Percentiles rank a stretch among this genome's conserved stretches.
Conservation (phyloP, 2,113 vertebrate genomes). For the Petrocephalus zakoni region DNA sequence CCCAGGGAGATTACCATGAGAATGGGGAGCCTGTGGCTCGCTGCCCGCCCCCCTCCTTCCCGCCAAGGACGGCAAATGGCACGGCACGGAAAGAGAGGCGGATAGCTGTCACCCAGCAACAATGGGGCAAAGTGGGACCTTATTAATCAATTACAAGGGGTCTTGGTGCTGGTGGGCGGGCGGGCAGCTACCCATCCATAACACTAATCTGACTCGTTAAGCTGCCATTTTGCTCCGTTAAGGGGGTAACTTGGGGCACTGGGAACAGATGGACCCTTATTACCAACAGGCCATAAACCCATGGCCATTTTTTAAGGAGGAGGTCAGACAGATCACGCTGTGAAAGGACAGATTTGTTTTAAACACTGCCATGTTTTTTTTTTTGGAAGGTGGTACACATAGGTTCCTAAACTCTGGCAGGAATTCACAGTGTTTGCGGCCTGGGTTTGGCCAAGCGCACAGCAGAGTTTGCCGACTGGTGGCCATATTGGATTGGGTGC, state of each 20-base stretch:
- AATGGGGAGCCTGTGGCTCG: conserved; percentile 46
- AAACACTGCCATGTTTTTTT: not conserved
- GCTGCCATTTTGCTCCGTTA: not conserved
- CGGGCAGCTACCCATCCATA: conserved; percentile 35
- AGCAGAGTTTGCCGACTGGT: not conserved
- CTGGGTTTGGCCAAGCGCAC: not conserved
- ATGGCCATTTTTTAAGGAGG: not conserved
- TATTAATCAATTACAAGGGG: conserved; percentile 49
- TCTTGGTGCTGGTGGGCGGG: conserved; percentile 28
- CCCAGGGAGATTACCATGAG: conserved; percentile 62
- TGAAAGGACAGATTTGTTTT: not conserved
- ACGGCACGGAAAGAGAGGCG: conserved; percentile 44
- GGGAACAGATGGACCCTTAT: not conserved
- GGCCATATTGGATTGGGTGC: not conserved
- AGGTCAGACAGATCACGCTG: not conserved
- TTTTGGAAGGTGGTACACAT: not conserved
- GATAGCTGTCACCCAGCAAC: conserved; percentile 36
- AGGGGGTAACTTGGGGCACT: not conserved
- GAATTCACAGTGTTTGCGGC: not conserved
- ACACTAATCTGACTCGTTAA: conserved; percentile 26
- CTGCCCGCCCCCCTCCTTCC: conserved; percentile 41
- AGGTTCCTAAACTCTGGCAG: not conserved
- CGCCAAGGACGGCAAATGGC: conserved; percentile 38
- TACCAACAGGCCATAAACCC: not conserved
- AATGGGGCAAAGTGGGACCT: conserved; percentile 37